phyloP scores from a whole-genome alignment of 2,113 vertebrate genomes.

The Piaya cayana region DNA sequence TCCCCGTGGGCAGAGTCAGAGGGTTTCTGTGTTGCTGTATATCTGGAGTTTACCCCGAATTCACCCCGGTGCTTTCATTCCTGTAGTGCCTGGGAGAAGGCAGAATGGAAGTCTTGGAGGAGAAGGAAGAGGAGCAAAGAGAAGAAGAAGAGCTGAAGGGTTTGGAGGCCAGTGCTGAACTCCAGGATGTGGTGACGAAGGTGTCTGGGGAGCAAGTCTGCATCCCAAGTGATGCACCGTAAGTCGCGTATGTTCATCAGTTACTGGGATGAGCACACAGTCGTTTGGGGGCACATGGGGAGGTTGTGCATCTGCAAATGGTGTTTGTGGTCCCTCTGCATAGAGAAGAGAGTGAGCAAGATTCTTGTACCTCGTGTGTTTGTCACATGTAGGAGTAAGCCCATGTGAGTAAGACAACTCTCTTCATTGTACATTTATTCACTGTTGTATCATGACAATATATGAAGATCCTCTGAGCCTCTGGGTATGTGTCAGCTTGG shows the following conservation, averaged over 20 bases:
- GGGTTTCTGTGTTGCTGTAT: background rate
- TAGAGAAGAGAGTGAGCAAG: rapidly evolving
- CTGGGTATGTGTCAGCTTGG: background rate
- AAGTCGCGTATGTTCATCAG: background rate
- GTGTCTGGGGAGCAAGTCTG: background rate
- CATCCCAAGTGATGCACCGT: background rate
- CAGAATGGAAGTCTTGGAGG: constrained; percentile 35
- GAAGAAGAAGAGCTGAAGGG: background rate
- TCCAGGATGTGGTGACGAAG: background rate
- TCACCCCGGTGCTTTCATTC: background rate
- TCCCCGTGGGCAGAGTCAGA: rapidly evolving
- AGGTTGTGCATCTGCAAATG: rapidly evolving
- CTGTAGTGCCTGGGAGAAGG: background rate
- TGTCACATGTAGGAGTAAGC: background rate
- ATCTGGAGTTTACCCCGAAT: background rate
- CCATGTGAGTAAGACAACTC: background rate
- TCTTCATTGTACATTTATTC: background rate
- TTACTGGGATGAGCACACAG: background rate
- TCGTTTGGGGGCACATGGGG: background rate
- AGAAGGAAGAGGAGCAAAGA: background rate
- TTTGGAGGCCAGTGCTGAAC: background rate
- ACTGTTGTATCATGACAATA: background rate
- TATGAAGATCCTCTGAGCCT: background rate
- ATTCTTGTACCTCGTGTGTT: background rate
- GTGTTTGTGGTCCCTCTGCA: background rate